A percentile compares a stretch with the other conserved stretches of the same genome.
These are phyloP conservation scores for Acanthosepion pharaonis DNA, from an alignment of 2,888 invertebrate genomes.

Conservation along the genomic window DNA sequence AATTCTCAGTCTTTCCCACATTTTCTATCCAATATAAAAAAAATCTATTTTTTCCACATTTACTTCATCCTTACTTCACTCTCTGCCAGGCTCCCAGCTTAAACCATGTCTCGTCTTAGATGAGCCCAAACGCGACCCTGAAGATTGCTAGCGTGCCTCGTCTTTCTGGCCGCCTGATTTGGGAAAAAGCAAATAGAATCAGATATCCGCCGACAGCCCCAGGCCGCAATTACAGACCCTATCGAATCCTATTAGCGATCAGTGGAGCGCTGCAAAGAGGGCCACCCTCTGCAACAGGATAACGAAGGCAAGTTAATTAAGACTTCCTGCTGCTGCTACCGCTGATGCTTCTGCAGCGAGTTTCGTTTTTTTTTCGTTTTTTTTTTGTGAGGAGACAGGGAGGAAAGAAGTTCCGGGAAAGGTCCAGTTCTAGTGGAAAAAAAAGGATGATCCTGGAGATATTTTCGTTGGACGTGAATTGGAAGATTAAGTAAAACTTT, in stretches of 20 bases:
- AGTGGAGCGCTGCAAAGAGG: not conserved
- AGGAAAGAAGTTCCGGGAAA: not conserved
- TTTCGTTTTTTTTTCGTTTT: not conserved
- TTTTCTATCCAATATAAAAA: not conserved
- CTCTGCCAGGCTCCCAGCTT: not conserved
- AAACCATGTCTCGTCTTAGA: not conserved
- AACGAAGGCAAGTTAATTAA: constrained; percentile 33
- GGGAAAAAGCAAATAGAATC: not conserved
- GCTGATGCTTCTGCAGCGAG: not conserved
- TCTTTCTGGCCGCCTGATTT: constrained; percentile 12
- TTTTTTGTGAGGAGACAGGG: not conserved
- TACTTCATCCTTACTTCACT: not conserved
- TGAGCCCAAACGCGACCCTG: not conserved
- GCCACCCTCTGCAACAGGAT: constrained; percentile 33
- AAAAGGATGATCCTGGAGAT: not conserved
- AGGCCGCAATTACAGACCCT: constrained; percentile 22
- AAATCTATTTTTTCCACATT: not conserved
- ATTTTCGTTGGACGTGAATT: not conserved
- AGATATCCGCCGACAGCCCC: not conserved
- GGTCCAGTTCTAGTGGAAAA: not conserved
- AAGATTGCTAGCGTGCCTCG: not conserved
- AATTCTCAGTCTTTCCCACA: no score
- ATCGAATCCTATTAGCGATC: constrained; percentile 22
- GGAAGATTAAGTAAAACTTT: not conserved
- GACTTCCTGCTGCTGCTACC: not conserved